Evolutionary conservation across 2,113 vertebrate genomes (phyloP).

Genomic region (Strix aluco): DNA sequence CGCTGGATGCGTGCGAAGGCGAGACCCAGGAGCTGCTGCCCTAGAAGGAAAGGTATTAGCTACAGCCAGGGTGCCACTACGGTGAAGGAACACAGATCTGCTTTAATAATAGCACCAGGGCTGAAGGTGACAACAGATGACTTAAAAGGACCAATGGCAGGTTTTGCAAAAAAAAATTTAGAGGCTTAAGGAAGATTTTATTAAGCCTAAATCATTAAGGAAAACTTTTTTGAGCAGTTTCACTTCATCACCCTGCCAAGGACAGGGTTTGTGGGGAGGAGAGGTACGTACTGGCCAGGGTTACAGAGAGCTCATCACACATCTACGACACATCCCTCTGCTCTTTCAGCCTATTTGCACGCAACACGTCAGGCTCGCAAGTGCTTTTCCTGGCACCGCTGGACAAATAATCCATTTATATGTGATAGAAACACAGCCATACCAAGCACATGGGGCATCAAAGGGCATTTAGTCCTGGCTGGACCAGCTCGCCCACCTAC

Average conservation of each 20-base stretch:
- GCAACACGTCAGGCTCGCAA: fast-evolving
- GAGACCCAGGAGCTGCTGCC: neutral
- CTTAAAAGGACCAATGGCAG: neutral
- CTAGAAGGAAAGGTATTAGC: slow-evolving; percentile 42
- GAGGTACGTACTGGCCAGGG: neutral
- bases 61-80: neutral
- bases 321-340: neutral
- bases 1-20: neutral
- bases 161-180: neutral
- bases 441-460: neutral
- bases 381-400: neutral
- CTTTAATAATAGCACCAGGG: neutral
- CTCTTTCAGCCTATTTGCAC: neutral
- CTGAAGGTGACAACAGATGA: neutral
- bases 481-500: fast-evolving
- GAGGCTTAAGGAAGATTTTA: neutral
- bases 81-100: neutral
- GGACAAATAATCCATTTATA: neutral
- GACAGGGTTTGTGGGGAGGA: neutral
- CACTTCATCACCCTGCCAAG: neutral
- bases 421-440: neutral
- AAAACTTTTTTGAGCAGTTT: neutral
- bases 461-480: neutral
- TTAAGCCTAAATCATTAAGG: neutral
- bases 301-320: neutral